Percentiles rank a stretch among this genome's conserved stretches.
These are phyloP conservation scores for Cheilosia pagana DNA, from an alignment of 2,888 invertebrate species.

Conservation along the genomic window DNA sequence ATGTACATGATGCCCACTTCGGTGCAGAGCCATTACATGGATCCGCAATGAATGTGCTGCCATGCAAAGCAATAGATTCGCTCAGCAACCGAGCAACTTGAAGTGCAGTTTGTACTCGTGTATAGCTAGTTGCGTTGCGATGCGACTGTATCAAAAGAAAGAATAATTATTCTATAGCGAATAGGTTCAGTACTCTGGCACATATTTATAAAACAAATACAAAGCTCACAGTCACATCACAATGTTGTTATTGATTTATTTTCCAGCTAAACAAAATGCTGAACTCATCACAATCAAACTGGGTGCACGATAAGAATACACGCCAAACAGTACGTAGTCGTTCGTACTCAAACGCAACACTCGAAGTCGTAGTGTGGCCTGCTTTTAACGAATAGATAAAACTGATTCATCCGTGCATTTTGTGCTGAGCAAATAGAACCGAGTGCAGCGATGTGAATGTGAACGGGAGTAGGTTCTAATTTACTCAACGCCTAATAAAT, in stretches of 20 bases:
- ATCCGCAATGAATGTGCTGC: conserved; percentile 56
- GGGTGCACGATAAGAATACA: conserved; percentile 61
- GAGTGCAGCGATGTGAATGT: conserved; percentile 48
- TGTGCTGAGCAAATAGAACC: conserved; percentile 69
- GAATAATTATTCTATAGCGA: too few relatives aligned
- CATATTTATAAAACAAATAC: conserved; percentile 61
- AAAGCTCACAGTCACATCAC: conserved; percentile 32
- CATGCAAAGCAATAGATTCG: conserved; percentile 35
- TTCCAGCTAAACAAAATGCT: conserved; percentile 59
- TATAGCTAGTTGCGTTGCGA: background rate
- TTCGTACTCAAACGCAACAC: conserved; percentile 1
- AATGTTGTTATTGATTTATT: conserved; percentile 68
- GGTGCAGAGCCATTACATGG: conserved; percentile 67
- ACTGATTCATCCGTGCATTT: conserved; percentile 74
- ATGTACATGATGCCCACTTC: conserved; percentile 58
- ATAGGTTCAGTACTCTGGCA: conserved; percentile 55
- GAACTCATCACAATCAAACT: conserved; percentile 69
- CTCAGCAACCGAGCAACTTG: conserved; percentile 5
- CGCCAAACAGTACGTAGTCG: background rate
- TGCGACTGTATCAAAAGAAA: background rate
- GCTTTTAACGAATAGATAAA: conserved; percentile 68
- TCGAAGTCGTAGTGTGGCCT: conserved; percentile 58
- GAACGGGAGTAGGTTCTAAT: conserved; percentile 68
- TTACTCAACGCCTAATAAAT: conserved; percentile 71
- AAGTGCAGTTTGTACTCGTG: background rate